Conservation (phyloP, 2,888 invertebrate genomes). For the Machimus rusticus region DNA sequence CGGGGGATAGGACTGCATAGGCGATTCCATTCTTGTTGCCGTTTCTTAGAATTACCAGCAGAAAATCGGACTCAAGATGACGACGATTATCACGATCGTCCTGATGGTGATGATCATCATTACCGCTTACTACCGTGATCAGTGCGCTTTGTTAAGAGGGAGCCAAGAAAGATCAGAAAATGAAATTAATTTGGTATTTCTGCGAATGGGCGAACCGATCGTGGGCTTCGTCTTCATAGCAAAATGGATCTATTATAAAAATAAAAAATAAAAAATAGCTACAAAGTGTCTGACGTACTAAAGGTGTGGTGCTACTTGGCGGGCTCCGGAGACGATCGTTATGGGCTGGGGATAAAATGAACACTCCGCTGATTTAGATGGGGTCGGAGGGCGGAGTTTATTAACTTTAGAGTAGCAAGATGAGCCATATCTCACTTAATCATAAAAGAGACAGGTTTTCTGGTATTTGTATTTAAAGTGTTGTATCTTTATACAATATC, state of each 20-base stretch:
- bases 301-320: background rate
- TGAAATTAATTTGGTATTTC: background rate
- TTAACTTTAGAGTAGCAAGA: background rate
- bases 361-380: background rate
- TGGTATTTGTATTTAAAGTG: background rate
- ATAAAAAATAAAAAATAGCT: background rate
- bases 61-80: slow-evolving; percentile 32
- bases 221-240: background rate
- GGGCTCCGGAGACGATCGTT: background rate
- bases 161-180: background rate
- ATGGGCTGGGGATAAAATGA: background rate
- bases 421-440: background rate
- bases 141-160: background rate
- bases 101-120: slow-evolving; percentile 42
- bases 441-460: background rate
- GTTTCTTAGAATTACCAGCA: slow-evolving; percentile 26
- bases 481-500: too few species aligned
- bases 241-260: background rate
- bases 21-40: background rate
- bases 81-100: slow-evolving; percentile 44
- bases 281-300: background rate
- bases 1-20: slow-evolving; percentile 34
- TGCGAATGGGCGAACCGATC: slow-evolving; percentile 2
- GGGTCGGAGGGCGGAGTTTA: background rate
- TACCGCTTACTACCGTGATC: slow-evolving; percentile 27